Conservation (phyloP, 2,888 invertebrate genomes). For the Lumbricus terrestris region DNA sequence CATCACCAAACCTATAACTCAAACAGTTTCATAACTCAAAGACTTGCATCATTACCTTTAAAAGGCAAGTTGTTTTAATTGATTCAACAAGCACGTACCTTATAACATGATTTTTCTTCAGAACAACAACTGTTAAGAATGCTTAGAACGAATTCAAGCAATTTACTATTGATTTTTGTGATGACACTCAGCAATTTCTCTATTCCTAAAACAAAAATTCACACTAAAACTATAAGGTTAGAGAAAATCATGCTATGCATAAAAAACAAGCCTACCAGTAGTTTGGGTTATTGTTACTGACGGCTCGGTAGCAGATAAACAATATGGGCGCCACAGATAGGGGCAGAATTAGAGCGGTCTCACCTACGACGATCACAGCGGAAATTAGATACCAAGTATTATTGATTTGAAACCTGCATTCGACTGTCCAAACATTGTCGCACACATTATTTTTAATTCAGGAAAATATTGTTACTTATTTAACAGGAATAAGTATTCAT, state of each 20-base stretch:
- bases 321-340: too few species aligned
- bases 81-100: not conserved
- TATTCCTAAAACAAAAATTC: slow-evolving; percentile 6
- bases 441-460: too few species aligned
- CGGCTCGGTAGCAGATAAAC: too few species aligned
- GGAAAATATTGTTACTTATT: too few species aligned
- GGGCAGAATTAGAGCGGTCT: too few species aligned
- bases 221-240: not conserved
- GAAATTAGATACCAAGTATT: too few species aligned
- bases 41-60: not conserved
- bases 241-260: not conserved
- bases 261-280: not conserved
- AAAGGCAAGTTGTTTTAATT: not conserved
- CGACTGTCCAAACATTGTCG: too few species aligned
- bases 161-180: not conserved
- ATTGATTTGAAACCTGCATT: too few species aligned
- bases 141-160: not conserved
- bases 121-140: not conserved
- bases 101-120: slow-evolving; percentile 7
- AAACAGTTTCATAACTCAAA: not conserved
- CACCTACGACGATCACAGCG: too few species aligned
- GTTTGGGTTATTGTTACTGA: too few species aligned
- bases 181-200: not conserved
- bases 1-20: not conserved
- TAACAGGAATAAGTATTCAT: too few species aligned